Conservation (phyloP, 2,797 vertebrate species). For the Poecilia gillii region DNA sequence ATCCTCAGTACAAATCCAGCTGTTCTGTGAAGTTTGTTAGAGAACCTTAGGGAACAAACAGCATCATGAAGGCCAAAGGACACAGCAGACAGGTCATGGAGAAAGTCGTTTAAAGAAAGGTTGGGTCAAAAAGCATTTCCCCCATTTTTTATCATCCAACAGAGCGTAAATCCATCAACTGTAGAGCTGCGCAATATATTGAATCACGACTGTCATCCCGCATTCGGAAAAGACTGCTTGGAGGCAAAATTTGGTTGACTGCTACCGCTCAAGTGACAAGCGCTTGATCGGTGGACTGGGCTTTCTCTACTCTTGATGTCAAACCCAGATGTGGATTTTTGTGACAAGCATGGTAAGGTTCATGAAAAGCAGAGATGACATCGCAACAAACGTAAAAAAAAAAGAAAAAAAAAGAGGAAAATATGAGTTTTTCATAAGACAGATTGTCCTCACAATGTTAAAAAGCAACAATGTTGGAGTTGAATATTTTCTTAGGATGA, state of each 20-base stretch:
- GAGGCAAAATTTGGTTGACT: not conserved
- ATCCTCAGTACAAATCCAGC: not conserved
- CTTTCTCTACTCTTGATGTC: not conserved
- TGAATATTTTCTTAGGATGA: not conserved
- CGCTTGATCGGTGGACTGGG: not conserved
- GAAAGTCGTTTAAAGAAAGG: not conserved
- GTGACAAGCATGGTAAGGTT: not conserved
- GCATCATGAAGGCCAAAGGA: not conserved
- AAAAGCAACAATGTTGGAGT: not conserved
- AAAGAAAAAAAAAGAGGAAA: too few species aligned
- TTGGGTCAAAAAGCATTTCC: not conserved
- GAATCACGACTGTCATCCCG: not conserved
- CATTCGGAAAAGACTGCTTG: not conserved
- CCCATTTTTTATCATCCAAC: not conserved
- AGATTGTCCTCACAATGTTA: not conserved
- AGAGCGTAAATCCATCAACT: not conserved
- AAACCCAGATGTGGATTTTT: not conserved
- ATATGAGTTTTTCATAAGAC: not conserved
- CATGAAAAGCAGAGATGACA: not conserved
- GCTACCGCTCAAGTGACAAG: not conserved
- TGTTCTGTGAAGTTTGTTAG: not conserved
- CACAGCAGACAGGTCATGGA: not conserved
- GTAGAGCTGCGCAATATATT: not conserved
- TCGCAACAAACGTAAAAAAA: not conserved
- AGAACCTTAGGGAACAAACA: not conserved